Evolutionary conservation across 1,140 invertebrate genomes (phyloP).

Genomic region (Diorhabda carinulata): DNA sequence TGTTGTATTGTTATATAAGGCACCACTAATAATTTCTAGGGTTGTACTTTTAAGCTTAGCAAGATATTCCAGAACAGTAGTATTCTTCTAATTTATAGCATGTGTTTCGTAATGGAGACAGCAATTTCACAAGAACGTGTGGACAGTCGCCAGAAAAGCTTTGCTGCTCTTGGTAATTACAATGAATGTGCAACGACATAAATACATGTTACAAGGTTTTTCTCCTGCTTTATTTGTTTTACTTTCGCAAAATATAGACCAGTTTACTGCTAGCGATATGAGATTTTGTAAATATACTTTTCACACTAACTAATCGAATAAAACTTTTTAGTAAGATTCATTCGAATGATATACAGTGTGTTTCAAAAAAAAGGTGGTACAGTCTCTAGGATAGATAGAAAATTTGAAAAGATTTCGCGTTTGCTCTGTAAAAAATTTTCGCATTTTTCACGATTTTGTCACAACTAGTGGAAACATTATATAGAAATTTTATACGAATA

Average conservation of each 20-base stretch:
- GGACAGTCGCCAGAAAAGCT: constrained; percentile 41
- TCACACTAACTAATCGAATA: too few relatives aligned
- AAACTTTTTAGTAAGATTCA: too few relatives aligned
- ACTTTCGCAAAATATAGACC: not conserved
- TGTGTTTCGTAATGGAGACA: constrained; percentile 40
- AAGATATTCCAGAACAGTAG: constrained; percentile 36
- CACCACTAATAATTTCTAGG: constrained; percentile 16
- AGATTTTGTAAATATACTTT: too few relatives aligned
- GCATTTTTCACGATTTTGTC: too few relatives aligned
- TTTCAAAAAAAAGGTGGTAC: too few relatives aligned
- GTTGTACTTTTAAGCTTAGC: constrained; percentile 28
- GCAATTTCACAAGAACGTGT: constrained; percentile 40
- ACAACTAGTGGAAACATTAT: too few relatives aligned
- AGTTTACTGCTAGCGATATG: not conserved
- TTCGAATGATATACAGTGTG: too few relatives aligned
- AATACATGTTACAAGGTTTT: constrained; percentile 26
- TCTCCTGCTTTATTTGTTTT: not conserved
- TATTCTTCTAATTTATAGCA: constrained; percentile 37
- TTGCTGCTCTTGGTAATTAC: constrained; percentile 37
- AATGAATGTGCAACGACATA: constrained; percentile 38
- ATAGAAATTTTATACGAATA: too few relatives aligned
- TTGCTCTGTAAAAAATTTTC: too few relatives aligned
- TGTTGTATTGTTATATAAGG: constrained; percentile 6
- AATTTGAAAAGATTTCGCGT: too few relatives aligned
- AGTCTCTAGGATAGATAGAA: too few relatives aligned